Evolutionary conservation across 2,888 invertebrate genomes (phyloP), one percentile per base, ranked within the genome.

Genomic region (Steinernema hermaphroditum): DNA sequence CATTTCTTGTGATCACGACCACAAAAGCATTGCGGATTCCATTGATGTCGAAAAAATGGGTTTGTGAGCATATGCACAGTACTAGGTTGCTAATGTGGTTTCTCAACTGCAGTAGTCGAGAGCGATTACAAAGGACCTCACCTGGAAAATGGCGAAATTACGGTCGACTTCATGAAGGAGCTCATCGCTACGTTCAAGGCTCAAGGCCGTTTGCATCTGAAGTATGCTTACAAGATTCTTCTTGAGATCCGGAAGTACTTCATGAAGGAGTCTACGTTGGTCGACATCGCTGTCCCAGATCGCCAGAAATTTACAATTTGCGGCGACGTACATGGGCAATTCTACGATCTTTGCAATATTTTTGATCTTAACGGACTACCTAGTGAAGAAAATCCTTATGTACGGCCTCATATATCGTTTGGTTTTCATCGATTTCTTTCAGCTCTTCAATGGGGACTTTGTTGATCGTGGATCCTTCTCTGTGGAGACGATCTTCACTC

Each of bases 401-500:
- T 92, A 91, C 89, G 89, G 89, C 89, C 86, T 12, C 37, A 8
- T 12, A 8, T 57, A 27, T 22, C n/a, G 8, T n/a, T 46, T 4
- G 6, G 6, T 12, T 37, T 37, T 37, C 19, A 68, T 32, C 22
- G 27, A 12, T 37, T 24, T 68, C 46, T 85, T 83, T 69, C 83
- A 92, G 91, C 89, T 98, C 81, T 98, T 98, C 88, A 98, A 98
- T 88, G 97, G 97, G 75, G 98, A 99, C 89, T 98, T 99, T 88
- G 98, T 99, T 22, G 98, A 99, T 88, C 90, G 98, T 89, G 98
- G 98, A 16, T 96, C 97, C 0, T 99, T 99, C 88, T 96, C 96
- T 43, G 96, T 98, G 37, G 98, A 98, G 89, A 97, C 97, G 87
- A 98, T 99, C 86, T 95, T 99, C 87, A 93, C 93, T 9, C 89